Evolutionary conservation across 2,888 invertebrate species (phyloP), one percentile per base, ranked within the genome.

Genomic region (Himalopsyche kuldschensis): DNA sequence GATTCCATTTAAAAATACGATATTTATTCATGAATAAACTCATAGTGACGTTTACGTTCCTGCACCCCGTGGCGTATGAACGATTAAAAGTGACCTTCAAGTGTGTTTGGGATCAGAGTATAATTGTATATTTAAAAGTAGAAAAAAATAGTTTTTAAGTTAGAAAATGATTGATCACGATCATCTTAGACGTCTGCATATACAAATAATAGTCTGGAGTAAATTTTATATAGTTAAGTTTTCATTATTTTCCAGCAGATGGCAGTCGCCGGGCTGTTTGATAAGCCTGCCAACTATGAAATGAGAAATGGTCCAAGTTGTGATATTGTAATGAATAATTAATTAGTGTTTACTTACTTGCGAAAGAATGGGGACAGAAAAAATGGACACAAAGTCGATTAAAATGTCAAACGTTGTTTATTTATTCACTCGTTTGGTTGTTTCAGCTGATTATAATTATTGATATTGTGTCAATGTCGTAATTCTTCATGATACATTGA

Each of bases 231-330:
- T 5, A 3, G 5, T 75, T 27, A 10, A 31, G 17, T 75, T 75
- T 75, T 32, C 75, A 75, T 75, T 75, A 75, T 75, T 75, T 30
- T n/a, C 30, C 30, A 32, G 30, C 75, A 75, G 75, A 75, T 75
- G 75, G 75, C n/a, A 55, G 24, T 55, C 0, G 55, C 55, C 20
- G 31, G 8, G 31, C 31, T 8, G 30, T n/a, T 11, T 31, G 31
- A 75, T 75, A 75, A 75, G 30, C 30, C 75, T 75, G 75, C 75
- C 75, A 75, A 55, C 75, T 75, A 30, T 75, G 75, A 30, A 75
- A 75, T 75, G 75, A 75, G 75, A 75, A 75, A 75, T 75, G 31
- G 75, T 75, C 11, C 27, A 75, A 75, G 75, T 75, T 75, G 31
- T 20, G 55, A 32, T 32, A 75, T n/a, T 75, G 17, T n/a, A 75